phyloP scores from a whole-genome alignment of 2,888 invertebrate genomes.

The Dusona sp. region DNA sequence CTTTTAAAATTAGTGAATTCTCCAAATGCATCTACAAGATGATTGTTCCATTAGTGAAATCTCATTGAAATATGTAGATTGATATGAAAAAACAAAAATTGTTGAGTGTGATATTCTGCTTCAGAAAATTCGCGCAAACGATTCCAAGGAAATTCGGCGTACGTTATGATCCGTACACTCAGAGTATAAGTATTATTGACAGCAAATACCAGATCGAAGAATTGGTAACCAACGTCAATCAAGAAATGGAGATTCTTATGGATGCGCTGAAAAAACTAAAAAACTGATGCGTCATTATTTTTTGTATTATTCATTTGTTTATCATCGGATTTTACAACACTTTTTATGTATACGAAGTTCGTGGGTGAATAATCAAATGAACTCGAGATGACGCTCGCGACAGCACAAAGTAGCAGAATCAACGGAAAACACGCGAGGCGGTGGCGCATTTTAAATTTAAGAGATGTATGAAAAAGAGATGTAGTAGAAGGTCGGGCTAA shows the following conservation, averaged over 20 bases:
- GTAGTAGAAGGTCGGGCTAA: no score
- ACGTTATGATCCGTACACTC: constrained; percentile 98
- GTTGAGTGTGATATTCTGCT: constrained; percentile 77
- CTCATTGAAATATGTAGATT: no score
- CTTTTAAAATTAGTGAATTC: no score
- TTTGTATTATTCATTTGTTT: constrained; percentile 33
- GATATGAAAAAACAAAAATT: not conserved
- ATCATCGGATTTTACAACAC: constrained; percentile 55
- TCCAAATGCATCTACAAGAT: no score
- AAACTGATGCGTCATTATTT: constrained; percentile 75
- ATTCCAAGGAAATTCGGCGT: constrained; percentile 97
- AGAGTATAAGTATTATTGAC: constrained; percentile 96
- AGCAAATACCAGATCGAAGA: constrained; percentile 95
- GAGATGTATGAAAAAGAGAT: no score
- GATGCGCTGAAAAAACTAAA: constrained; percentile 91
- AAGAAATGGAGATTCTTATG: constrained; percentile 92
- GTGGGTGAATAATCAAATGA: no score
- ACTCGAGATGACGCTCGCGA: no score
- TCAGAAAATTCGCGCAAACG: constrained; percentile 95
- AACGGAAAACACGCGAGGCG: no score
- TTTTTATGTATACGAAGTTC: no score
- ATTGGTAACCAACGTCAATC: constrained; percentile 91
- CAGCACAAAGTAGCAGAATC: no score
- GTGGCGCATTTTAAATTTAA: no score
- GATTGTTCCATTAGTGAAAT: no score